phyloP scores from a whole-genome alignment of 30 jellyfish, hydroid and myxozoan genomes.

The Clytia hemisphaerica region DNA sequence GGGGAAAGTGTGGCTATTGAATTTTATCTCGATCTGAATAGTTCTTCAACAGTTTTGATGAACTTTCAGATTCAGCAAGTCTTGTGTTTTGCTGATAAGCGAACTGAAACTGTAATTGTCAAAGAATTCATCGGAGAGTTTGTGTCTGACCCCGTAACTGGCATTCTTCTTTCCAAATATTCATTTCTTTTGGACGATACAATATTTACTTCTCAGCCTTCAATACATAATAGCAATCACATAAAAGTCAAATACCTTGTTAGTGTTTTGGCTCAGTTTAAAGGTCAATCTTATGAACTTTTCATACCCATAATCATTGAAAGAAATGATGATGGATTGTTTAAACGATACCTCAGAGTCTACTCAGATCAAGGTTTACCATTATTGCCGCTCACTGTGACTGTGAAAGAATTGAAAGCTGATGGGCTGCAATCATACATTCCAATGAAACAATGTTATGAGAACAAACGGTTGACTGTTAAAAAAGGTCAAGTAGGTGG shows the following conservation, averaged over 20 bases:
- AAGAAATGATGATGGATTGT: background rate
- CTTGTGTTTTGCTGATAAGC: background rate
- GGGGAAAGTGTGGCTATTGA: slow-evolving; percentile 4
- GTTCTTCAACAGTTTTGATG: background rate
- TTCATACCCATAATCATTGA: background rate
- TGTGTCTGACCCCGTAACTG: background rate
- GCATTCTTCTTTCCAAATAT: background rate
- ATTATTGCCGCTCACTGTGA: background rate
- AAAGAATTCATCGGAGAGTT: background rate
- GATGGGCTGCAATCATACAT: slow-evolving; percentile 22
- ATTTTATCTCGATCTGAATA: slow-evolving; percentile 4
- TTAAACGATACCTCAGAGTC: background rate
- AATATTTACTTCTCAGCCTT: slow-evolving; percentile 5
- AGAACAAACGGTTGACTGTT: background rate
- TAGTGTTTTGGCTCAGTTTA: background rate
- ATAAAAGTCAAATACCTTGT: background rate
- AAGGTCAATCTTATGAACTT: background rate
- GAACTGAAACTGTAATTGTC: background rate
- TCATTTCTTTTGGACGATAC: background rate
- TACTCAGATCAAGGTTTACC: background rate
- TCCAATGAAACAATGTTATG: slow-evolving; percentile 16
- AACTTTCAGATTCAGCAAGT: background rate
- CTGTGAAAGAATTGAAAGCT: slow-evolving; percentile 7
- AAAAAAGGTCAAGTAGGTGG: slow-evolving; percentile 7
- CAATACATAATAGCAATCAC: background rate